Conservation (phyloP, 2,113 vertebrate genomes). For the Benitochromis conjunctus region DNA sequence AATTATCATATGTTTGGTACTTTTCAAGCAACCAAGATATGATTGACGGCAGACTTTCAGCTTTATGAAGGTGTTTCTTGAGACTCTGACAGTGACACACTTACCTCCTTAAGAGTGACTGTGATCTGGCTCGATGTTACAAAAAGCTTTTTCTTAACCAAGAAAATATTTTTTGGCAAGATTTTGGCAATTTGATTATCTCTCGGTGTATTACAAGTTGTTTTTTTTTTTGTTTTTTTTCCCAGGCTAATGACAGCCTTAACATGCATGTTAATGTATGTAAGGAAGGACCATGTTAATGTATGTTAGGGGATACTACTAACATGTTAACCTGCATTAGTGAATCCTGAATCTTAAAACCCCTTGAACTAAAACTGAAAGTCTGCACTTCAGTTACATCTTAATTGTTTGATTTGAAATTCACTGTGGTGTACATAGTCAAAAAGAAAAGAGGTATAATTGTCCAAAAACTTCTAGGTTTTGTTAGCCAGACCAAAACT, state of each 20-base stretch:
- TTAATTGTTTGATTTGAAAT: neutral
- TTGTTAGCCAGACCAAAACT: neutral
- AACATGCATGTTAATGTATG: neutral
- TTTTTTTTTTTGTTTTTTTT: rapidly evolving
- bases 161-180: neutral
- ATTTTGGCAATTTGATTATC: neutral
- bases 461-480: neutral
- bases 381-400: neutral
- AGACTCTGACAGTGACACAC: neutral
- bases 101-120: neutral
- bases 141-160: neutral
- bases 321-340: neutral
- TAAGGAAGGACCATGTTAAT: no score
- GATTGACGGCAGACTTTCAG: neutral
- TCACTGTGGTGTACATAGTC: neutral
- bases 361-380: neutral
- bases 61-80: neutral
- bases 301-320: neutral
- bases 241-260: neutral
- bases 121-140: neutral
- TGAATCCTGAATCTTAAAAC: neutral
- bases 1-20: neutral
- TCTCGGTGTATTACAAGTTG: neutral
- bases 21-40: neutral
- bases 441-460: neutral